phyloP scores from a whole-genome alignment of 2,113 vertebrate genomes.

The Hyaena hyaena region DNA sequence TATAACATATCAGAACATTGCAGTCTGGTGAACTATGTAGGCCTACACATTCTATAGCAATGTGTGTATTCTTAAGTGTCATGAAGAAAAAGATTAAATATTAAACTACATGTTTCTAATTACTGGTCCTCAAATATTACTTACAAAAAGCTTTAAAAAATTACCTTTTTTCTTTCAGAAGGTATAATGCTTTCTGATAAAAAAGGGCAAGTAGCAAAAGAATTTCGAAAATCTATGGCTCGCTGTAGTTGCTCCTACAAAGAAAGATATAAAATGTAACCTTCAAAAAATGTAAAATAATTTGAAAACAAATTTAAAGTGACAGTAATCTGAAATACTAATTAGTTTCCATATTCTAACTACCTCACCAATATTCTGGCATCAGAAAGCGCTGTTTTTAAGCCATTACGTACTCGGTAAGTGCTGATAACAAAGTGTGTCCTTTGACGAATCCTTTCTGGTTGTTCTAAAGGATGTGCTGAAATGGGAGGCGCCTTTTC shows the following conservation, averaged over 20 bases:
- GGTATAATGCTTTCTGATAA: slow-evolving; percentile 89
- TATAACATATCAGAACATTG: not conserved
- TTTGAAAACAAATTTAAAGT: not conserved
- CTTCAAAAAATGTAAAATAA: not conserved
- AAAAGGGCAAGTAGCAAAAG: slow-evolving; percentile 88
- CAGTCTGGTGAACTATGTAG: not conserved
- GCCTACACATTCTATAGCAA: not conserved
- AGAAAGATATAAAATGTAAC: not conserved
- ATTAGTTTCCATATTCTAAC: not conserved
- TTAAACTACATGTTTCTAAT: slow-evolving; percentile 11
- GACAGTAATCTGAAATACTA: not conserved
- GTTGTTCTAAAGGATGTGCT: slow-evolving; percentile 85
- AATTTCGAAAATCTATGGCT: slow-evolving; percentile 93
- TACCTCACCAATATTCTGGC: not conserved
- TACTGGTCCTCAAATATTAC: slow-evolving; percentile 8
- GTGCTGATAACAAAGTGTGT: slow-evolving; percentile 90
- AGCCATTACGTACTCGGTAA: slow-evolving; percentile 85
- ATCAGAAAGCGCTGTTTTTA: not conserved
- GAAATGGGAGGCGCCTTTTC: slow-evolving; percentile 79
- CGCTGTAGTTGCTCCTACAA: slow-evolving; percentile 86
- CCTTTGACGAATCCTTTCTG: slow-evolving; percentile 87
- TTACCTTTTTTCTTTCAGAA: slow-evolving; percentile 88
- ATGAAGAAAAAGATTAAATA: not conserved
- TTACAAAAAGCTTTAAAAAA: slow-evolving; percentile 39
- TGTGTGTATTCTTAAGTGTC: not conserved